Evolutionary conservation across 64 coral and sea anemone species (phyloP).

Genomic region (Montipora foliosa): DNA sequence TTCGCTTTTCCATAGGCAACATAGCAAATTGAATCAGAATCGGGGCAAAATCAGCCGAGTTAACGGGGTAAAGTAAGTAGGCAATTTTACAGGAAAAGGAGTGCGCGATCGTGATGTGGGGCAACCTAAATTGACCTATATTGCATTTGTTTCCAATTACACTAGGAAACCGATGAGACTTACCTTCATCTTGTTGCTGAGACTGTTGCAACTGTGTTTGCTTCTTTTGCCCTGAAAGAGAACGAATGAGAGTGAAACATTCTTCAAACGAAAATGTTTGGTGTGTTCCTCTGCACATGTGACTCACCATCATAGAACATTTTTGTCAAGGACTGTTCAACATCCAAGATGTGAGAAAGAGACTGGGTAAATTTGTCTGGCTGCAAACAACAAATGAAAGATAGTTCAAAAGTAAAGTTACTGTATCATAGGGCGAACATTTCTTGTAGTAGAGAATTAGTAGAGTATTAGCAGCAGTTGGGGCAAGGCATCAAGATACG

Average conservation of each 20-base stretch:
- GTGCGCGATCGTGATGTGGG: too few relatives aligned
- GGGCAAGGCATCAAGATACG: background rate
- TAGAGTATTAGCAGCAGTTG: background rate
- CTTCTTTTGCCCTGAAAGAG: background rate
- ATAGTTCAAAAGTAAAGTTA: background rate
- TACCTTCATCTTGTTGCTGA: constrained; percentile 34
- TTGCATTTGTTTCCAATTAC: too few relatives aligned
- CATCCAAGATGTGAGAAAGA: constrained; percentile 86
- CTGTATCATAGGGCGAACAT: background rate
- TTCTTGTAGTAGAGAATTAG: background rate
- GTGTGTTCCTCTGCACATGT: background rate
- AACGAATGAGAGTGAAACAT: background rate
- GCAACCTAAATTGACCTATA: background rate
- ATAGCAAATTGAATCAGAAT: too few relatives aligned
- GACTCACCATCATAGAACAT: constrained; percentile 83
- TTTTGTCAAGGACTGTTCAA: constrained; percentile 86
- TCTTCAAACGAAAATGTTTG: background rate
- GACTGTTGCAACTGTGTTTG: constrained; percentile 27
- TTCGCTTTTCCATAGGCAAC: background rate
- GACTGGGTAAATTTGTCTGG: constrained; percentile 87
- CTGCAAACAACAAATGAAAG: constrained; percentile 41
- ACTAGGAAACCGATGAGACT: background rate
- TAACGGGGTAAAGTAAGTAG: background rate
- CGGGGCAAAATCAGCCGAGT: background rate
- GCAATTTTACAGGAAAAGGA: background rate